Conservation (phyloP, 2,797 vertebrate genomes). For the Pangasius krempfi region DNA sequence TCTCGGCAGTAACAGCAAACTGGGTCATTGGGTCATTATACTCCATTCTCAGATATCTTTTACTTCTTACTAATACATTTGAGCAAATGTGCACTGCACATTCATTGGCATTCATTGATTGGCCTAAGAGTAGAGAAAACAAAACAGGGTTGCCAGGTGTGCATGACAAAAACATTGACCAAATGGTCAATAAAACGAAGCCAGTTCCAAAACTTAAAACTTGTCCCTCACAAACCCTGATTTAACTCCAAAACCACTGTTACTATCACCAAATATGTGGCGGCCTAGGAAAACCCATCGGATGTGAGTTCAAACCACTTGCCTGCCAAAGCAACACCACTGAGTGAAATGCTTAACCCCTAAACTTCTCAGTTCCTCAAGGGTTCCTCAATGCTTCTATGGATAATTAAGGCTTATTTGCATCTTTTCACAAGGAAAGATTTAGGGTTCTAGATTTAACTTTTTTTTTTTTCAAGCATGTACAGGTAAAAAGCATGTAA, state of each 20-base stretch:
- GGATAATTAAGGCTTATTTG: neutral
- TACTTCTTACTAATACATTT: neutral
- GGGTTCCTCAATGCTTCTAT: neutral
- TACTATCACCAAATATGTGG: neutral
- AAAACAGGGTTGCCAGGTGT: neutral
- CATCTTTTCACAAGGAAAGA: neutral
- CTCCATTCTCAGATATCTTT: neutral
- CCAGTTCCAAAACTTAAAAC: neutral
- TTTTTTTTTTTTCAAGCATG: too few relatives aligned
- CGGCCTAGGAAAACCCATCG: neutral
- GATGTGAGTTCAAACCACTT: neutral
- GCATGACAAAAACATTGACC: neutral
- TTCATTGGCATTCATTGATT: neutral
- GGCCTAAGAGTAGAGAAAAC: neutral
- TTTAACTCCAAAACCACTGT: neutral
- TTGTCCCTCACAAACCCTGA: neutral
- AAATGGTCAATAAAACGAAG: neutral
- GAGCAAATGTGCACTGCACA: neutral
- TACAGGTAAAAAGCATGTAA: neutral
- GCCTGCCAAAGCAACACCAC: neutral
- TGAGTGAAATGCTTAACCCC: neutral
- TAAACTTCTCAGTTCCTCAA: neutral
- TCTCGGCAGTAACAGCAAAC: neutral
- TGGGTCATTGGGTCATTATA: neutral
- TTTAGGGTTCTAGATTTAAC: neutral